Evolutionary conservation across 2,888 invertebrate genomes (phyloP).

Genomic region (Caenorhabditis sinica): DNA sequence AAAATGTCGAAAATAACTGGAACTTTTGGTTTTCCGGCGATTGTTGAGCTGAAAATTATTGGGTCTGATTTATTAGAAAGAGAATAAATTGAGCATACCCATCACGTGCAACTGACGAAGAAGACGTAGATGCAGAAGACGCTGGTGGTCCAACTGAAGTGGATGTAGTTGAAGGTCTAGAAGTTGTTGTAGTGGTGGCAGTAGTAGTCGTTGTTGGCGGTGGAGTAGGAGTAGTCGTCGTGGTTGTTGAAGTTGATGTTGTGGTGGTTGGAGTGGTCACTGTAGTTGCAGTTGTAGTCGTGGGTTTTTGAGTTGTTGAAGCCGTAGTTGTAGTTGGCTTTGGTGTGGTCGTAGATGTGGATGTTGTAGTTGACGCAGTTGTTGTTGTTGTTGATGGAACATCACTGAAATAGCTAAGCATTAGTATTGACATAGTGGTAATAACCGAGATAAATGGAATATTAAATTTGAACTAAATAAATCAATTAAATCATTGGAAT

Average conservation of each 20-base stretch:
- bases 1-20: slow-evolving; percentile 83
- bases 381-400: slow-evolving; percentile 59
- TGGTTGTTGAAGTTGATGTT: slow-evolving; percentile 43
- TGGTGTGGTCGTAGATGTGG: slow-evolving; percentile 33
- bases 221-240: slow-evolving; percentile 6
- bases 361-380: slow-evolving; percentile 39
- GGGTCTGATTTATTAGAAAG: too few species aligned
- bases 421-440: too few species aligned
- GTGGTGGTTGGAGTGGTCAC: slow-evolving; percentile 24
- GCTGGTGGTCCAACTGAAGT: slow-evolving; percentile 33
- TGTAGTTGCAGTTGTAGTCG: slow-evolving; percentile 32
- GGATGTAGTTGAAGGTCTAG: slow-evolving; percentile 17
- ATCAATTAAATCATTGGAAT: too few species aligned
- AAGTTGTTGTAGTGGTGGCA: slow-evolving; percentile 38
- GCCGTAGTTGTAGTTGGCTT: slow-evolving; percentile 9
- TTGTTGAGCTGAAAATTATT: slow-evolving; percentile 31
- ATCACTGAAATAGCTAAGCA: slow-evolving; percentile 47
- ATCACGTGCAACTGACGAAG: slow-evolving; percentile 21
- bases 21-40: slow-evolving; percentile 64
- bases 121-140: slow-evolving; percentile 13
- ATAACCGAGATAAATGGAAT: too few species aligned
- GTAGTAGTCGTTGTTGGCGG: slow-evolving; percentile 36
- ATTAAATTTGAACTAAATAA: too few species aligned
- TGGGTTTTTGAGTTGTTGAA: slow-evolving; percentile 19
- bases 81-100: slow-evolving; percentile 32